Base-by-base conservation (phyloP, 2,888 invertebrate species). In the Altica lythri region DNA sequence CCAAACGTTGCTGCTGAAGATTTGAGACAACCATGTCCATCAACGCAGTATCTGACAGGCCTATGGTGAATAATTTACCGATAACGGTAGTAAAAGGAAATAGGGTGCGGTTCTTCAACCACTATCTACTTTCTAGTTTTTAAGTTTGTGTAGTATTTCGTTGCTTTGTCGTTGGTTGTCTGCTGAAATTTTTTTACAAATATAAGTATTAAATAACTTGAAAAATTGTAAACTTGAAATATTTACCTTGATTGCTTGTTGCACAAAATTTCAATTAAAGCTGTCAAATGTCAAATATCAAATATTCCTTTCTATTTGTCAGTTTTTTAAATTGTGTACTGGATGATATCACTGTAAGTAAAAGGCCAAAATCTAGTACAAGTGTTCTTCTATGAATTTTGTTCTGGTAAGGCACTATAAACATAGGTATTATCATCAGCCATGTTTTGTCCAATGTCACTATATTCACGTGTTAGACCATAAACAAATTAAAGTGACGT, bases 11-110 rank as follows among this genome's bases (percentile, higher is more conserved):
- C 81, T 95, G 95, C 78, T 95, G 95, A 72, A 95, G 82, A 77
- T 89, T 92, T 69, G 92, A 90, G 82, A 93, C 91, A 88, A 92
- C 90, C 86, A 92, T 90, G 82, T 90, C 91, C 87, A 92, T 89
- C 80, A 90, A 87, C 81, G 90, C 90, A 73, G 89, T 90, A 78
- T 90, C 88, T 79, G 90, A 89, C 79, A 90, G 87, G 85, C 89
- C 89, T 89, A 90, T 89, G 86, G 82, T 89, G 85, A 55, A 51
- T 51, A 42, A 47, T 46, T 55, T 34, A 42, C 18, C n/a, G 34
- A 29, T n/a, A 22, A 35, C 5, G 17, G 34, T 13, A n/a, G n/a
- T 16, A 46, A 38, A 32, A 35, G 47, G 27, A 49, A 51, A 46
- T 40, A 43, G 55, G 55, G 55, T 29, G 55, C 55, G 55, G 55